Evolutionary conservation across 1,140 invertebrate genomes (phyloP).

Genomic region (Lordiphosa collinella): DNA sequence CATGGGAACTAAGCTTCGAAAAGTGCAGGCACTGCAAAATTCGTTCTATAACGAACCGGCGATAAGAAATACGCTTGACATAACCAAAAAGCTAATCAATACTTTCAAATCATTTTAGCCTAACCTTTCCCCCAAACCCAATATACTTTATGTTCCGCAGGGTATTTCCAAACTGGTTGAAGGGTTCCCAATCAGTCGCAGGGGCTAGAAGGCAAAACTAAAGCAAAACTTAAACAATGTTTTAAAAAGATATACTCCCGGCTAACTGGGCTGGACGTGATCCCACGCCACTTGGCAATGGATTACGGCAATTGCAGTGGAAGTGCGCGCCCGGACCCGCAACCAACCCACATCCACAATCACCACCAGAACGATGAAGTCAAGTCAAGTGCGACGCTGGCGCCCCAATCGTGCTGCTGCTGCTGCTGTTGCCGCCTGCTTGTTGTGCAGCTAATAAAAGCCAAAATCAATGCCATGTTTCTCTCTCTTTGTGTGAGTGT

Average conservation of each 20-base stretch:
- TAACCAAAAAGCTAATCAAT: no score
- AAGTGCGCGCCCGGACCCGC: conserved; percentile 22
- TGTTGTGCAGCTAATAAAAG: conserved; percentile 67
- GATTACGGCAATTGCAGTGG: conserved; percentile 71
- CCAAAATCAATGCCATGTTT: conserved; percentile 65
- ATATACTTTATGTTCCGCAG: conserved; percentile 11
- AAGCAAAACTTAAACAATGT: conserved; percentile 73
- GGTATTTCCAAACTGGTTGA: conserved; percentile 13
- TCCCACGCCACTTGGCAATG: conserved; percentile 63
- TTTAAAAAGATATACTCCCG: conserved; percentile 73
- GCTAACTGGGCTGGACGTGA: conserved; percentile 63
- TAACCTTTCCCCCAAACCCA: neutral
- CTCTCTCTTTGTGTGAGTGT: conserved; percentile 13
- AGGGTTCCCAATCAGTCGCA: conserved; percentile 46
- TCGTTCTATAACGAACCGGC: no score
- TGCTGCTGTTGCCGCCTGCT: conserved; percentile 28
- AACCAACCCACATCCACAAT: neutral
- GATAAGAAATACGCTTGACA: no score
- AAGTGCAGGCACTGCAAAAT: no score
- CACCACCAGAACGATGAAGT: conserved; percentile 8
- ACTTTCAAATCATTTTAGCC: no score
- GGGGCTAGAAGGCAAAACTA: conserved; percentile 15
- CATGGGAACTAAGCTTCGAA: no score
- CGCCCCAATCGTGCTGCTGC: conserved; percentile 8
- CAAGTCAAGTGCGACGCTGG: conserved; percentile 29